These are phyloP conservation scores for Probosciger aterrimus DNA, from an alignment of 2,113 vertebrate species.

Conservation along the genomic window DNA sequence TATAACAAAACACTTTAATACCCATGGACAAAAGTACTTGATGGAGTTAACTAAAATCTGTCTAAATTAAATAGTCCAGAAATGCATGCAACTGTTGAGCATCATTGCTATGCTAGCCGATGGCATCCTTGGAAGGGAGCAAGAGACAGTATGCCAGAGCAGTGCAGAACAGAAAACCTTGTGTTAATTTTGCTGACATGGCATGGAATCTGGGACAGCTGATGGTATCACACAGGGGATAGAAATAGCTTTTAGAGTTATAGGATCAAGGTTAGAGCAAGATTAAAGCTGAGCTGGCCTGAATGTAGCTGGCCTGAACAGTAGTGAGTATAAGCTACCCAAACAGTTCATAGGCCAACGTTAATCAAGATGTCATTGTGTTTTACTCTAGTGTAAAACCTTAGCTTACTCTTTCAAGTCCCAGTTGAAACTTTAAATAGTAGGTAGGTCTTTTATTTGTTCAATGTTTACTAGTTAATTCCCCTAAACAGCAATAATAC, in stretches of 20 bases:
- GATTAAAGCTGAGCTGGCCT: constrained; percentile 33
- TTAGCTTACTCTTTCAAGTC: background rate
- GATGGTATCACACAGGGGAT: background rate
- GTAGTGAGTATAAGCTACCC: background rate
- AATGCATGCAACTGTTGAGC: background rate
- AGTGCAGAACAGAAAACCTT: background rate
- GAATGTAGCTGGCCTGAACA: background rate
- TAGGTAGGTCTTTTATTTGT: background rate
- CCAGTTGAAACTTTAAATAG: constrained; percentile 5
- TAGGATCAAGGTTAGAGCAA: constrained; percentile 30
- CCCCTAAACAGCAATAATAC: background rate
- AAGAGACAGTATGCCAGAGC: background rate
- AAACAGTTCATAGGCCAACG: background rate
- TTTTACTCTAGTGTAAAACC: background rate
- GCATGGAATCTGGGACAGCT: constrained; percentile 26
- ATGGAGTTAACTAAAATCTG: background rate
- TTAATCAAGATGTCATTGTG: constrained; percentile 22
- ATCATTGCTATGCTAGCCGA: background rate
- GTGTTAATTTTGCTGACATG: constrained; percentile 8
- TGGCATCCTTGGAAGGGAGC: background rate
- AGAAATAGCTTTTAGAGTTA: constrained; percentile 29
- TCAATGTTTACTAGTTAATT: background rate
- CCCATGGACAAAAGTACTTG: background rate
- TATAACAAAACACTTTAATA: background rate
- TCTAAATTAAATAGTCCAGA: background rate